phyloP scores from a whole-genome alignment of 2,797 vertebrate species.

The Urosaurus nigricauda region DNA sequence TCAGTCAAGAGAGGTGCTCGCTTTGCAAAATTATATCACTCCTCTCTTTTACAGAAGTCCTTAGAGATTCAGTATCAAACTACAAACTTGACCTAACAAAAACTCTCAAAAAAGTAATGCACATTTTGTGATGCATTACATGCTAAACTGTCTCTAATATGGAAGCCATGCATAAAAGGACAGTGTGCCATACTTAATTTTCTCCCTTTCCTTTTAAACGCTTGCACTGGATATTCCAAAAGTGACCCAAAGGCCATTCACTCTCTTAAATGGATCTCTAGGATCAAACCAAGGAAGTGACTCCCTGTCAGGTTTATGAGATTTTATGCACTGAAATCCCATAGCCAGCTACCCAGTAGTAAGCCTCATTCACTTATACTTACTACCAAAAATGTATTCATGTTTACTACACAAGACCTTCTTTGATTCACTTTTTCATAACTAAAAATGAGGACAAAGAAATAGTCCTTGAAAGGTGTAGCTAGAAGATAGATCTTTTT shows the following conservation, averaged over 20 bases:
- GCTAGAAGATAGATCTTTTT: too few species aligned
- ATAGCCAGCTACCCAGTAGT: too few species aligned
- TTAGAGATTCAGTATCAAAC: conserved; percentile 33
- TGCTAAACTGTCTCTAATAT: background rate
- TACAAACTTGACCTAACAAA: conserved; percentile 34
- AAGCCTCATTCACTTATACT: too few species aligned
- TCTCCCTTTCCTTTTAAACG: background rate
- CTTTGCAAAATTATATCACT: conserved; percentile 39
- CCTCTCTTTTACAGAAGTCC: conserved; percentile 19
- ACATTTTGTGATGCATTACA: conserved; percentile 33
- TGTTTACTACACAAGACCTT: too few species aligned
- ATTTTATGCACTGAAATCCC: too few species aligned
- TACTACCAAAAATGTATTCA: too few species aligned
- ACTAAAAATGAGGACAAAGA: too few species aligned
- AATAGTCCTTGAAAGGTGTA: too few species aligned
- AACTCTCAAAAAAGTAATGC: conserved; percentile 12
- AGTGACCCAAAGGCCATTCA: background rate
- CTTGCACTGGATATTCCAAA: background rate
- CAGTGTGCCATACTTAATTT: background rate
- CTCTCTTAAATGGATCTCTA: background rate
- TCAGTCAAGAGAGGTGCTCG: conserved; percentile 40
- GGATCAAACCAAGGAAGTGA: background rate
- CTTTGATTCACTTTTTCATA: too few species aligned
- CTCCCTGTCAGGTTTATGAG: background rate
- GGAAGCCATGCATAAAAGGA: background rate